Base-by-base conservation (phyloP, 2,113 vertebrate species). In the Grantiella picta region DNA sequence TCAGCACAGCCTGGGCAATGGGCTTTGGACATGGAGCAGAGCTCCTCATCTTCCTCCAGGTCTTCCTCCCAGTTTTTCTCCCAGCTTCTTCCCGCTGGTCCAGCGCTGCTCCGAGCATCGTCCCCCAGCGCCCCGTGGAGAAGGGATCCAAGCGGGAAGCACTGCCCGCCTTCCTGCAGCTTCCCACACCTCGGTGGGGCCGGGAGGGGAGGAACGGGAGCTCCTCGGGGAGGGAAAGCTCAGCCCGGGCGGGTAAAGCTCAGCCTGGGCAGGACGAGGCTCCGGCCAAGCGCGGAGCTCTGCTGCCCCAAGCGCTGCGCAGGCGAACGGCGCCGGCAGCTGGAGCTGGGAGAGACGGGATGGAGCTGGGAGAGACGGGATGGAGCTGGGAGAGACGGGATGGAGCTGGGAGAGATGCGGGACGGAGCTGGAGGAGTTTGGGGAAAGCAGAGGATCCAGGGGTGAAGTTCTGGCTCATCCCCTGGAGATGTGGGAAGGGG, bases 301-400 rank as follows among this genome's bases (percentile, higher is more conserved):
- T 92, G 95, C 94, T 86, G 95, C 90, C 86, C 92, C 94, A 71
- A 94, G 95, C 1, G 95, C 86, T 40, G 82, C 7, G 16, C 11
- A 6, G 45, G 0, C 2, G 69, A 94, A 94, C 2, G 36, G 82
- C 93, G 53, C 3, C 25, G 7, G 53, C n/a, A 3, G 89, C 52
- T 5, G 8, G 50, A 25, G 40, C 5, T 12, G 33, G 33, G 31
- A n/a, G 31, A 56, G 12, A 8, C 2, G 33, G 53, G 65, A 20
- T 10, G 64, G 64, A 9, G 24, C 23, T 42, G 42, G 31, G 47
- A 47, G 45, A 47, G 45, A 47, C 47, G 47, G 47, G 47, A 49
- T 24, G 47, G 47, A 10, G 25, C 44, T 45, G 44, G 21, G 8
- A 29, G 31, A 27, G 15, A 16, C 11, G 42, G 42, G 17, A 12